Evolutionary conservation across 2,888 invertebrate species (phyloP), one percentile per base, ranked within the genome.

Genomic region (Apodemia zela): DNA sequence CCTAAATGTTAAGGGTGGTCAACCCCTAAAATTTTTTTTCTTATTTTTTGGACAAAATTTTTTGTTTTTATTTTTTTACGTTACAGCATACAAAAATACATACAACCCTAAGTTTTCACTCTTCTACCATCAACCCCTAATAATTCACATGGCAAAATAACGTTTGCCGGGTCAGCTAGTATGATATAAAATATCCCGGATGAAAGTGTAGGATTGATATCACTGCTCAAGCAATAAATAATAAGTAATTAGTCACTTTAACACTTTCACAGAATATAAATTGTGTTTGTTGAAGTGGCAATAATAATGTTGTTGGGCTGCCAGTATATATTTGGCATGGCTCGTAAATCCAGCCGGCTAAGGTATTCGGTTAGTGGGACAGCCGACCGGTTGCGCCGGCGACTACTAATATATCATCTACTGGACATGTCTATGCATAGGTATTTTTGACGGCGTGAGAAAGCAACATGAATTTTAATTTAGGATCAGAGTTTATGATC

Each of bases 301-400:
- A 57, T 47, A 54, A 62, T 21, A 60, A 45, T 45, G 45, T 45
- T 45, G 45, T 45, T 45, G n/a, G 45, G n/a, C 3, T n/a, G 54
- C 63, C 65, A 64, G 25, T 54, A 51, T 54, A 54, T 54, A 54
- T 54, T 54, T 54, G 25, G 54, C 6, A 64, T 64, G 63, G 62
- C 60, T 67, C 68, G 63, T 68, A 65, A 68, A 67, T 66, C 65
- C 66, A 65, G 45, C 38, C 65, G 63, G 61, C 65, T 65, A 65
- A 64, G 70, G 67, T 69, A 72, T 69, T 73, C 71, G 78, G 77
- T 76, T 71, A 78, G 72, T 79, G 66, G 76, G 78, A 63, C 76
- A 69, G 78, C 79, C 74, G 77, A 79, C 79, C 75, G 77, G 79
- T 76, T 62, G 33, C 18, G 38, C 2, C 38, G 38, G 13, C n/a